Evolutionary conservation across 35 echinoderm and acorn worm genomes (phyloP).

Genomic region (Chiridota heheva): DNA sequence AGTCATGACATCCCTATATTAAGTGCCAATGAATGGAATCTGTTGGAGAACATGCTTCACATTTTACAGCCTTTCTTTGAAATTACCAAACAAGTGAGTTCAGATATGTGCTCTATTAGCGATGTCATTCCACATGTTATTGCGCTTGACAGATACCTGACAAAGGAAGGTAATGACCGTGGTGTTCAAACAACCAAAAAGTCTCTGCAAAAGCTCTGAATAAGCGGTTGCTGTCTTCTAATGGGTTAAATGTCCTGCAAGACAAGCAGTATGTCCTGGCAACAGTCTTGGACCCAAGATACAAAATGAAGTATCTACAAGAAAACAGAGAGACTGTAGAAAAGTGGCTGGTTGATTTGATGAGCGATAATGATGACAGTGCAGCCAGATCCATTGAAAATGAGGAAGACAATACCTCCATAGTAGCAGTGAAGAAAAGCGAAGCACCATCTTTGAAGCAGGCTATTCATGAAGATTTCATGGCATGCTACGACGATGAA

Average conservation of each 20-base stretch:
- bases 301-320: not conserved
- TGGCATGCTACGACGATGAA: not conserved
- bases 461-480: too few relatives aligned
- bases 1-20: constrained; percentile 5
- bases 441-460: too few relatives aligned
- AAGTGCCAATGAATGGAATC: constrained; percentile 21
- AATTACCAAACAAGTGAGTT: constrained; percentile 17
- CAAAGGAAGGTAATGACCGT: not conserved
- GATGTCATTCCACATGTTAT: constrained; percentile 12
- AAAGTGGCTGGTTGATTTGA: not conserved
- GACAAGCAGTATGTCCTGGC: not conserved
- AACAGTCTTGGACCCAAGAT: not conserved
- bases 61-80: too few relatives aligned
- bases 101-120: not conserved
- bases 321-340: not conserved
- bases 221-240: not conserved
- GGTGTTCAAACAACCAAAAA: not conserved
- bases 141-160: not conserved
- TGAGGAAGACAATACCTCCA: not conserved
- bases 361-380: not conserved
- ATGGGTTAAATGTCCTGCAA: not conserved
- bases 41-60: constrained; percentile 16
- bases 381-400: not conserved
- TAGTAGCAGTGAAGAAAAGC: not conserved
- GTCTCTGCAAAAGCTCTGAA: not conserved